Base-by-base conservation (phyloP, 2,888 invertebrate species). In the Chromoteleia sp. region DNA sequence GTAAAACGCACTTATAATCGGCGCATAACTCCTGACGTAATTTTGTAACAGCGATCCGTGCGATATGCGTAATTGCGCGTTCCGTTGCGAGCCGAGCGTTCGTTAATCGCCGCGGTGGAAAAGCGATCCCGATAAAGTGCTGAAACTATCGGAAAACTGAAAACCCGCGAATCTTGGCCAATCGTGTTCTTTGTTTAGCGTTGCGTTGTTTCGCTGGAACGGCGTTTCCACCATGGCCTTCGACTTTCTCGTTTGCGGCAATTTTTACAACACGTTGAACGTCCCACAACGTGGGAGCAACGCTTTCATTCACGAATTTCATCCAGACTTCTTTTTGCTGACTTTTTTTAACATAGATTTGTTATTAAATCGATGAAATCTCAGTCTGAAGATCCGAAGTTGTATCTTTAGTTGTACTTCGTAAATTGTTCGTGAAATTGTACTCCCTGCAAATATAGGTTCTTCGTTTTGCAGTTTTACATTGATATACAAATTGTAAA, bases 31-130 rank as follows among this genome's bases (percentile, higher is more conserved):
- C 50, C 30, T 39, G 14, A 29, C 14, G 43, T 29, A 10, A n/a
- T 54, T 63, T 74, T 56, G 73, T 63, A 73, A 73, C 25, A 17
- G 7, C 14, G 63, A 63, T 63, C n/a, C 25, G 15, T 25, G 36
- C 39, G 73, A 65, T 58, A 58, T 36, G 29, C 29, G 39, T 74
- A 67, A 65, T 59, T 65, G 45, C 29, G 29, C 15, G 39, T 65
- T 74, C 54, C 36, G 36, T 50, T 48, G 19, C 30, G 36, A 48
- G 30, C 30, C 25, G 17, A 29, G 41, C 52, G 25, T 73, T 41
- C 41, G n/a, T 41, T 73, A 61, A 59, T 52, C 52, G 30, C 33
- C 41, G 12, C 54, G 30, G 10, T 36, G 45, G 70, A 59, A 59
- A 70, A 25, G 58, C 39, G 48, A 8, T 14, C 52, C 29, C 5